These are phyloP conservation scores for Idris sp. DNA, from an alignment of 1,140 invertebrate genomes.

Conservation along the genomic window DNA sequence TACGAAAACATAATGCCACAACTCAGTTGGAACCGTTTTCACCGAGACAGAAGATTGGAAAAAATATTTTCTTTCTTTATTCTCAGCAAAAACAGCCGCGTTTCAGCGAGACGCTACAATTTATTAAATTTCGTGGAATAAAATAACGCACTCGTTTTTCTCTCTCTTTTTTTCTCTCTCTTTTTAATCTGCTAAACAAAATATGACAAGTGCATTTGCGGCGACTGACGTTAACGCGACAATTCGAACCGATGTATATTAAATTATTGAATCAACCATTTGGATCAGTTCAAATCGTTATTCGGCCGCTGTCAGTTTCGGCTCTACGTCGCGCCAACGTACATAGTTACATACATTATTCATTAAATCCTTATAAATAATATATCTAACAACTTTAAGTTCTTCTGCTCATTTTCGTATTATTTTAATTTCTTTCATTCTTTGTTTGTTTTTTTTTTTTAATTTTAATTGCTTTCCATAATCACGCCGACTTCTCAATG, in stretches of 20 bases:
- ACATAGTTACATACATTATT: constrained; percentile 69
- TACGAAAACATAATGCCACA: constrained; percentile 23
- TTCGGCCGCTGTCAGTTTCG: constrained; percentile 3
- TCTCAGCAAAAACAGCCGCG: constrained; percentile 1
- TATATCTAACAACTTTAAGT: constrained; percentile 77
- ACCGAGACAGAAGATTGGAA: background rate
- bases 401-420: constrained; percentile 7
- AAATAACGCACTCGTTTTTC: constrained; percentile 28
- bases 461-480: constrained; percentile 76
- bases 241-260: constrained; percentile 20
- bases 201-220: constrained; percentile 47
- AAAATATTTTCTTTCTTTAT: constrained; percentile 3
- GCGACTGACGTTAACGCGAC: constrained; percentile 25
- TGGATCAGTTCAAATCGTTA: constrained; percentile 27
- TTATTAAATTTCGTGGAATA: constrained; percentile 7
- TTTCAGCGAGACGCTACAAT: constrained; percentile 20
- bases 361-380: constrained; percentile 75
- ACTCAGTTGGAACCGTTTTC: constrained; percentile 16
- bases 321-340: constrained; percentile 66
- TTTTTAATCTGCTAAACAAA: constrained; percentile 34
- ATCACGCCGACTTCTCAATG: constrained; percentile 68
- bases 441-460: constrained; percentile 61
- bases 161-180: no score
- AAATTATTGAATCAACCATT: background rate
- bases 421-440: constrained; percentile 15